phyloP scores from a whole-genome alignment of 1,140 invertebrate genomes.

The Plectus sambesii region DNA sequence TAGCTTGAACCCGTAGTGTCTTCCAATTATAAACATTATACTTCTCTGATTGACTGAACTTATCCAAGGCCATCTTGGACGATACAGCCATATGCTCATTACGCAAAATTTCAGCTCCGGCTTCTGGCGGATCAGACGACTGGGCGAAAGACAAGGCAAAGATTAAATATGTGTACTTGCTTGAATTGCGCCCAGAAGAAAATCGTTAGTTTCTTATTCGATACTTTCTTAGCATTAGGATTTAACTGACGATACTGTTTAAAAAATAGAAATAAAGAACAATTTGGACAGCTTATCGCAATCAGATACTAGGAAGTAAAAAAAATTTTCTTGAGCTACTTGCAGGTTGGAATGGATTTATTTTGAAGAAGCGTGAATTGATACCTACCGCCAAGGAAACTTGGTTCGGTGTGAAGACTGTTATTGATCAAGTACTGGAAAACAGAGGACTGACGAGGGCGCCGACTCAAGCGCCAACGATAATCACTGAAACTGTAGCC shows the following conservation, averaged over 20 bases:
- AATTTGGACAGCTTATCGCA: too few species aligned
- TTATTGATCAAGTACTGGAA: constrained; percentile 30
- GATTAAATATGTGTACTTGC: constrained; percentile 44
- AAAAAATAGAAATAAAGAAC: too few species aligned
- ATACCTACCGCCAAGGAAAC: constrained; percentile 62
- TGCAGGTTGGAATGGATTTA: constrained; percentile 47
- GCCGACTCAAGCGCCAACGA: too few species aligned
- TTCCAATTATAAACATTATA: too few species aligned
- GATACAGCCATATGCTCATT: too few species aligned
- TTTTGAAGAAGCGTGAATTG: constrained; percentile 53
- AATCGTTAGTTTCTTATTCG: constrained; percentile 18
- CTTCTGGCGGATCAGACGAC: constrained; percentile 44
- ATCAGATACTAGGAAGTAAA: neutral
- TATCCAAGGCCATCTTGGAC: too few species aligned
- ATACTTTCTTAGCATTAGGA: neutral
- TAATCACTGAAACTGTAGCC: too few species aligned
- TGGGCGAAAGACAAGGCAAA: constrained; percentile 40
- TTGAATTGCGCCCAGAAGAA: constrained; percentile 34
- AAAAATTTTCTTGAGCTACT: constrained; percentile 9
- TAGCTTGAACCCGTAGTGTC: too few species aligned
- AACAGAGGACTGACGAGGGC: too few species aligned
- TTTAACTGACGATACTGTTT: too few species aligned
- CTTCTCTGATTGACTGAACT: too few species aligned
- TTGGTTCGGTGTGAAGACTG: constrained; percentile 52
- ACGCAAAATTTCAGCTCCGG: constrained; percentile 39